A percentile compares a stretch with the other conserved stretches of the same genome.
Conservation (phyloP, 2,113 vertebrate species). For the Siniperca knerii region DNA sequence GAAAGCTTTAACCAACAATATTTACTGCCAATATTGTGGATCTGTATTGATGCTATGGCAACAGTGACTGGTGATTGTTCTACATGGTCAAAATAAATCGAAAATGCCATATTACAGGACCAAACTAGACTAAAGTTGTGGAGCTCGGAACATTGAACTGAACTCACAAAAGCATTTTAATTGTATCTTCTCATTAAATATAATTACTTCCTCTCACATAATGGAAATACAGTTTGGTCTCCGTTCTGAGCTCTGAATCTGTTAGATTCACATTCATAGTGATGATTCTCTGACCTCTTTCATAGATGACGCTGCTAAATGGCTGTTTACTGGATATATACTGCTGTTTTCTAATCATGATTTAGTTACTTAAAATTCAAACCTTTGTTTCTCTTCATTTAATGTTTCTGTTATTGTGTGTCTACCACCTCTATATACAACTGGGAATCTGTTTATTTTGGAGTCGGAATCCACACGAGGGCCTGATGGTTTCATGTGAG, state of each 20-base stretch:
- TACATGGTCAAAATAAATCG: too few species aligned
- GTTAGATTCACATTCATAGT: neutral
- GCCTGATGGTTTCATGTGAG: conserved; percentile 14
- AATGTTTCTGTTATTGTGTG: neutral
- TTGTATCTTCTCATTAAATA: neutral
- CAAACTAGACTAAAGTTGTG: neutral
- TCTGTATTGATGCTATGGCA: neutral
- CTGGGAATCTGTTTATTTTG: conserved; percentile 18
- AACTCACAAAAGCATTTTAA: neutral
- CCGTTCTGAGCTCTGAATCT: neutral
- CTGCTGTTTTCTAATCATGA: neutral
- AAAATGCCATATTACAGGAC: neutral
- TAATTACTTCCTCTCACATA: neutral
- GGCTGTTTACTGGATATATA: neutral
- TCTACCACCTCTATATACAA: neutral
- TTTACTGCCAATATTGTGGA: neutral
- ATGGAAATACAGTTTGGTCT: neutral
- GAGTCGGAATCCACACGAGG: neutral
- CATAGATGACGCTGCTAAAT: neutral
- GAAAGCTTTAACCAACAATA: conserved; percentile 23
- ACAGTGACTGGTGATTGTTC: neutral
- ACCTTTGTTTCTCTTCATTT: neutral
- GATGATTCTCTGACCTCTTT: neutral
- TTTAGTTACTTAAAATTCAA: neutral
- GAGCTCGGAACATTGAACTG: neutral